Conservation (phyloP, 1,140 invertebrate species). For the Andricus grossulariae region DNA sequence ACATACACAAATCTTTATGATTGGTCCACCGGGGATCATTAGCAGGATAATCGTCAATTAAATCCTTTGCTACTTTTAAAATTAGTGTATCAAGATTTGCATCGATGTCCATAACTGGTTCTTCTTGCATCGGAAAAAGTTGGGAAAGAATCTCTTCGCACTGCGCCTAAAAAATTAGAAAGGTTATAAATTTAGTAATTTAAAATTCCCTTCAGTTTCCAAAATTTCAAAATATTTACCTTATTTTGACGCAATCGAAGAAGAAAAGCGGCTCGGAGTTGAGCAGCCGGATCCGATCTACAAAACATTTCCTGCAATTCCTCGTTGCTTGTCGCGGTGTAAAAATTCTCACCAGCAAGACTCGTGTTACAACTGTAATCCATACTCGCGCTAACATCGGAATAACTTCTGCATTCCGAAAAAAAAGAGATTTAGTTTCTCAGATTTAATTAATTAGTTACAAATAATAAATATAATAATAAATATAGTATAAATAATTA, state of each 20-base stretch:
- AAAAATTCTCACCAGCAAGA: constrained; percentile 69
- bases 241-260: constrained; percentile 67
- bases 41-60: constrained; percentile 92
- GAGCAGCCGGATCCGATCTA: constrained; percentile 80
- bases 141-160: constrained; percentile 82
- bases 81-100: constrained; percentile 82
- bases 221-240: constrained; percentile 36
- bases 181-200: constrained; percentile 12
- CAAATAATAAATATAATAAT: constrained; percentile 33
- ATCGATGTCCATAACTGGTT: constrained; percentile 77
- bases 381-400: constrained; percentile 58
- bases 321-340: constrained; percentile 82
- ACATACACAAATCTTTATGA: constrained; percentile 66
- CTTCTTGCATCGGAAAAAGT: constrained; percentile 79
- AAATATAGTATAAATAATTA: constrained; percentile 33
- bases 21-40: constrained; percentile 90
- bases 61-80: constrained; percentile 83
- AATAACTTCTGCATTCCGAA: constrained; percentile 56
- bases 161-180: constrained; percentile 72
- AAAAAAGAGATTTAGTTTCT: neutral
- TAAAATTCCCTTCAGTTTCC: neutral
- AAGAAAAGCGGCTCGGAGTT: constrained; percentile 87
- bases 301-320: constrained; percentile 84
- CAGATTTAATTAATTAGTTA: neutral
- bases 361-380: constrained; percentile 61